Base-by-base conservation (phyloP, 2,888 invertebrate genomes). In the Anthophora plumipes region DNA sequence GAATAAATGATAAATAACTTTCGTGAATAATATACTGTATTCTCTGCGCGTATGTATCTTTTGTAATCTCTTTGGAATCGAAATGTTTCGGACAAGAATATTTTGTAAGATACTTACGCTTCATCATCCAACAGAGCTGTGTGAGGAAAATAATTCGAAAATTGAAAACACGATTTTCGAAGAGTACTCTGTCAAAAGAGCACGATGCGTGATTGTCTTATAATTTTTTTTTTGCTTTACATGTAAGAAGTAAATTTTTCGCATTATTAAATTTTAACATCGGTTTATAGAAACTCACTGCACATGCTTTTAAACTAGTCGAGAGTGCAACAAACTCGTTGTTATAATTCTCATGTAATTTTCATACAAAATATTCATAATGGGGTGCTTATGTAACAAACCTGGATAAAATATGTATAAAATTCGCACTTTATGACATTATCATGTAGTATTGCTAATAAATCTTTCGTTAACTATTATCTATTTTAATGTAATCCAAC, bases 401-500 rank as follows among this genome's bases (percentile, higher is more conserved):
- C 64, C 68, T 69, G 68, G 50, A 79, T 80, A 73, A 83, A 83
- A 71, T 80, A 83, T 70, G 76, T 83, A 83, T 83, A 83, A 79
- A 83, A 83, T 77, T 72, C 82, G 82, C 55, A 70, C 77, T 60
- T 69, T 52, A 80, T 60, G 77, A 77, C 66, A 63, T 71, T 60
- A 64, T 59, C 50, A 78, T 57, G 66, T 68, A 52, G 43, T 59
- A 72, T 81, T 54, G 46, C 17, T 73, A 77, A 55, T 43, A 68
- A 75, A 74, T 71, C 39, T 55, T 59, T 41, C 75, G n/a, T 43
- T 50, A 76, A 71, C 37, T 70, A 70, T 3, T 48, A 48, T 68
- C 54, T 72, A 59, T 46, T 77, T 73, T 80, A 82, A 85, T 75
- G 60, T 83, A 71, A 66, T 66, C 55, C 67, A 85, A 82, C 82